Evolutionary conservation across 2,888 invertebrate species (phyloP).

Genomic region (Cremastobaeus sp.): DNA sequence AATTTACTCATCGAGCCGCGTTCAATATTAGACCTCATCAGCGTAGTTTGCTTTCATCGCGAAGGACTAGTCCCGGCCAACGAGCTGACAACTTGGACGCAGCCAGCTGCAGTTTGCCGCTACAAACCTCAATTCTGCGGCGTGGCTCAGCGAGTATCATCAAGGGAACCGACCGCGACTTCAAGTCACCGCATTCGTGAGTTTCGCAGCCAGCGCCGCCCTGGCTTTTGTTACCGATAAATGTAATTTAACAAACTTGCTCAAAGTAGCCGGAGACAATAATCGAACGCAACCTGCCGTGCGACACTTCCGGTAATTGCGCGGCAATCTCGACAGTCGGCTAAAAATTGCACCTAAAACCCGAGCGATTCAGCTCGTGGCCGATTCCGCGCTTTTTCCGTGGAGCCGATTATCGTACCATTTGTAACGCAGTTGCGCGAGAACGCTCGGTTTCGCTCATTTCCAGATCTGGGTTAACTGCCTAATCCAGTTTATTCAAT

Average conservation of each 20-base stretch:
- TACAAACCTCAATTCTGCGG: constrained; percentile 54
- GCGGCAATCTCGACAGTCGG: background rate
- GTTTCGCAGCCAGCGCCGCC: constrained; percentile 44
- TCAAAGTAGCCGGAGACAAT: constrained; percentile 37
- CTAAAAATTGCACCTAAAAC: too few species aligned
- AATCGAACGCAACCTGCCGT: constrained; percentile 54
- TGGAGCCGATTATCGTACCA: too few species aligned
- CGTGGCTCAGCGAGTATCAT: constrained; percentile 40
- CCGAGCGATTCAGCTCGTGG: too few species aligned
- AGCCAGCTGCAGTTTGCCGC: constrained; percentile 45
- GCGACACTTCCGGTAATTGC: constrained; percentile 48
- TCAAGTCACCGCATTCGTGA: constrained; percentile 50
- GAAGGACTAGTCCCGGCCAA: constrained; percentile 46
- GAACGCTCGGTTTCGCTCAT: too few species aligned
- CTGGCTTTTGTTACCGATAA: constrained; percentile 45
- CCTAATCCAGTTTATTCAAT: too few species aligned
- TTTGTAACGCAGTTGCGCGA: too few species aligned
- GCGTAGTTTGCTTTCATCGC: constrained; percentile 61
- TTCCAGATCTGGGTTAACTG: too few species aligned
- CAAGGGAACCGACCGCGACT: constrained; percentile 51
- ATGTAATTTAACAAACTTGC: constrained; percentile 48
- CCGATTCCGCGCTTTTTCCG: too few species aligned
- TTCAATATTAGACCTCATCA: constrained; percentile 64
- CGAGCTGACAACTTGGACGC: constrained; percentile 52
- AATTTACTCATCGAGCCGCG: constrained; percentile 66